Percentiles rank a stretch among this genome's conserved stretches.
Evolutionary conservation across 2,113 vertebrate genomes (phyloP).

Genomic region (Eolophus roseicapilla): DNA sequence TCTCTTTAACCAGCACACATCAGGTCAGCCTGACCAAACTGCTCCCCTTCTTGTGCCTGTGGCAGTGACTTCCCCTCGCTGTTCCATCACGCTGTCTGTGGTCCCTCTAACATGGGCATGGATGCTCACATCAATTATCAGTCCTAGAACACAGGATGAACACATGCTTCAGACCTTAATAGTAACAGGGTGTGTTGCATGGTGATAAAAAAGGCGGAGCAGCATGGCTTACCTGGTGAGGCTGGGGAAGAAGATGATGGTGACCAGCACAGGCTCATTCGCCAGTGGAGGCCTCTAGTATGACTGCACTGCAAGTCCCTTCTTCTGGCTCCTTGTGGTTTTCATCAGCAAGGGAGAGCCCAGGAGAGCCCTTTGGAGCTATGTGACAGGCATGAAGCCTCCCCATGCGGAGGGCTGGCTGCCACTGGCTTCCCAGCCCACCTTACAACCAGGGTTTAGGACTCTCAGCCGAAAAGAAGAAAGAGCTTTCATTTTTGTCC

Average conservation of each 20-base stretch:
- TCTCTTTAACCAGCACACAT: neutral
- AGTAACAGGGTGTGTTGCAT: accelerated
- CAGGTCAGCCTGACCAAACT: neutral
- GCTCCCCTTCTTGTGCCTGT: neutral
- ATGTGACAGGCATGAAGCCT: neutral
- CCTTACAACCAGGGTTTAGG: neutral
- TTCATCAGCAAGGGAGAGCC: neutral
- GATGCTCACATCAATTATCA: neutral
- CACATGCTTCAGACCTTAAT: neutral
- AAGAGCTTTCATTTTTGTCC: neutral
- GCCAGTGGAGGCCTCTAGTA: accelerated
- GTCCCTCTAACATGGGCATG: accelerated
- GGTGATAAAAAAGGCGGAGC: neutral
- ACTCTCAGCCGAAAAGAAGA: neutral
- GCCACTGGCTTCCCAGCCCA: neutral
- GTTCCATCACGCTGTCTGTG: accelerated
- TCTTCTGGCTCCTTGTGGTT: neutral
- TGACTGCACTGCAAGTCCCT: neutral
- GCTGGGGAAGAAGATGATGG: neutral
- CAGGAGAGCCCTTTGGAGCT: neutral
- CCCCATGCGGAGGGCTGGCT: accelerated
- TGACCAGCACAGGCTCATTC: accelerated
- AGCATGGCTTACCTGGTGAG: neutral
- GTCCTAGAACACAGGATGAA: accelerated
- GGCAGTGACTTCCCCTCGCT: neutral